These are phyloP conservation scores for Eucidaris tribuloides DNA, from an alignment of 35 echinoderm and acorn worm species.

Conservation along the genomic window DNA sequence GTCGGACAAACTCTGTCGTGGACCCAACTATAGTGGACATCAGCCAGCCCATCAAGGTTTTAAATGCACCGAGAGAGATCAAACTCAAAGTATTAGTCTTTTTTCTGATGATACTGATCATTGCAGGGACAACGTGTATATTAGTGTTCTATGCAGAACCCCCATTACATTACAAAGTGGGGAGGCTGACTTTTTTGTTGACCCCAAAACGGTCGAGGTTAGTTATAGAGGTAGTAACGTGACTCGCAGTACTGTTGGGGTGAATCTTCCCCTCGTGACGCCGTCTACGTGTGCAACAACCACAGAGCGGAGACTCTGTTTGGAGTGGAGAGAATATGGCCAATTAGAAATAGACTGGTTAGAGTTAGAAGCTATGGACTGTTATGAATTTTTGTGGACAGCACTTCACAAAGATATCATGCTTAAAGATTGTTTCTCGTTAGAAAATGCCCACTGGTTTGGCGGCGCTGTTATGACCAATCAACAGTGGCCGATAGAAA, in stretches of 20 bases:
- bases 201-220: slow-evolving; percentile 24
- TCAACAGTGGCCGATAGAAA: slow-evolving; percentile 89
- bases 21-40: slow-evolving; percentile 38
- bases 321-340: slow-evolving; percentile 44
- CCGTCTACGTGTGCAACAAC: slow-evolving; percentile 46
- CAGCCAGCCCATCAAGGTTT: slow-evolving; percentile 27
- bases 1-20: neutral
- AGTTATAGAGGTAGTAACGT: slow-evolving; percentile 17
- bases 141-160: slow-evolving; percentile 48
- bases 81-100: slow-evolving; percentile 40
- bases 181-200: slow-evolving; percentile 28
- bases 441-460: slow-evolving; percentile 88
- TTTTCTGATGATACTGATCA: slow-evolving; percentile 25
- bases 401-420: slow-evolving; percentile 7
- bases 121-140: slow-evolving; percentile 42
- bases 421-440: slow-evolving; percentile 66
- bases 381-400: slow-evolving; percentile 43
- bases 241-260: slow-evolving; percentile 29
- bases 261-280: slow-evolving; percentile 23
- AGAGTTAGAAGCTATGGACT: slow-evolving; percentile 18
- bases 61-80: slow-evolving; percentile 49
- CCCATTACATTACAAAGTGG: slow-evolving; percentile 48
- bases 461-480: slow-evolving; percentile 73
- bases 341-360: slow-evolving; percentile 35
- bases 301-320: slow-evolving; percentile 26